Conservation (phyloP, 2,888 invertebrate genomes). For the Esperia sulphurella region DNA sequence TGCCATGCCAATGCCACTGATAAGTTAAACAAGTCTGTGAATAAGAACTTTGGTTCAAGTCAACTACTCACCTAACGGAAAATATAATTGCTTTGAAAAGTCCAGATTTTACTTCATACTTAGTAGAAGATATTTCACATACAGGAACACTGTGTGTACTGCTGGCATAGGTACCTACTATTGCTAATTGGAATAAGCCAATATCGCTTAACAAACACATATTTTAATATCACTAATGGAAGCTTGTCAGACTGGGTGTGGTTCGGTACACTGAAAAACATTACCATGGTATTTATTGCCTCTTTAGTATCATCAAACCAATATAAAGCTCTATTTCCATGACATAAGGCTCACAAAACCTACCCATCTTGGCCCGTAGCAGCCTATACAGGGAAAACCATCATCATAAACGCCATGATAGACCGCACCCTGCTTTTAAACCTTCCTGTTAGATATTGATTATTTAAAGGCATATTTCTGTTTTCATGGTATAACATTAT, state of each 20-base stretch:
- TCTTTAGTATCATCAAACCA: background rate
- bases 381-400: background rate
- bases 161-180: no score
- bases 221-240: constrained; percentile 29
- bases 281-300: background rate
- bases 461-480: background rate
- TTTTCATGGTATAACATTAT: no score
- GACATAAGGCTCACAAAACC: background rate
- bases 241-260: constrained; percentile 12
- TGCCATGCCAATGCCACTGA: background rate
- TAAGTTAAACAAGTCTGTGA: no score
- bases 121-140: no score
- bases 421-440: background rate
- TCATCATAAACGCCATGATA: background rate
- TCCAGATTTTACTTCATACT: no score
- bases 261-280: background rate
- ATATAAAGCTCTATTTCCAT: background rate
- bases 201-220: background rate
- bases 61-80: no score
- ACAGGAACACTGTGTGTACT: no score
- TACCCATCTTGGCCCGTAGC: background rate
- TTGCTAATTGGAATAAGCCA: no score
- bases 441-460: background rate
- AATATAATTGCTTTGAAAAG: no score
- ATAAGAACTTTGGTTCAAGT: no score